Conservation (phyloP, 2,113 vertebrate genomes). For the Rhinolophus ferrumequinum region DNA sequence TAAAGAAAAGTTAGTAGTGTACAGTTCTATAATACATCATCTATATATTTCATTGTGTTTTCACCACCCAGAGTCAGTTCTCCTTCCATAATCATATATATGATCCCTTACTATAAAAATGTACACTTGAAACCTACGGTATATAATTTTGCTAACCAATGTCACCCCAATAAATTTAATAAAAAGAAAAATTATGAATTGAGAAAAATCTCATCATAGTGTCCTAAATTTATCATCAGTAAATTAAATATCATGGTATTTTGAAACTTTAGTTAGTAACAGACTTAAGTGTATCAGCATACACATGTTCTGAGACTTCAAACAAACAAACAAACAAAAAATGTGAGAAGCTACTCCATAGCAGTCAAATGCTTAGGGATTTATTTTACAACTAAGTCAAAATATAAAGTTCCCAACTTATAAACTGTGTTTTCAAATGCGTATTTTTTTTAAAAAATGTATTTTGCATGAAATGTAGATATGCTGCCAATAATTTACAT, state of each 20-base stretch:
- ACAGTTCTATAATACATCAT: too few relatives aligned
- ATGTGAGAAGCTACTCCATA: background rate
- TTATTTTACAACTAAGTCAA: background rate
- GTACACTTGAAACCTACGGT: too few relatives aligned
- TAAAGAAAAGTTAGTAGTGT: background rate
- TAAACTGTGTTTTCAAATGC: background rate
- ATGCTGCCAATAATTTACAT: conserved; percentile 4
- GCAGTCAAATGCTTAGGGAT: background rate
- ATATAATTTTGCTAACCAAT: too few relatives aligned
- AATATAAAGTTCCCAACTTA: background rate
- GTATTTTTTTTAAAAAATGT: background rate
- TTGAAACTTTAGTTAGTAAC: background rate
- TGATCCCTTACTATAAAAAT: too few relatives aligned
- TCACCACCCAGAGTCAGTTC: too few relatives aligned
- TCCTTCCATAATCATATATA: too few relatives aligned
- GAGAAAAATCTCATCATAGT: background rate
- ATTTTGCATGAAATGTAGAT: conserved; percentile 28
- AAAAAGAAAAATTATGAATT: background rate
- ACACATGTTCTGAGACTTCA: background rate
- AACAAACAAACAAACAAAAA: background rate
- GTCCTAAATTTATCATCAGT: background rate
- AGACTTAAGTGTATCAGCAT: background rate
- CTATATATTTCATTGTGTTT: too few relatives aligned
- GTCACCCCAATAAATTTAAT: too few relatives aligned
- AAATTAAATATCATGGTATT: background rate